phyloP scores from a whole-genome alignment of 2,113 vertebrate genomes.

The Plectropomus leopardus region DNA sequence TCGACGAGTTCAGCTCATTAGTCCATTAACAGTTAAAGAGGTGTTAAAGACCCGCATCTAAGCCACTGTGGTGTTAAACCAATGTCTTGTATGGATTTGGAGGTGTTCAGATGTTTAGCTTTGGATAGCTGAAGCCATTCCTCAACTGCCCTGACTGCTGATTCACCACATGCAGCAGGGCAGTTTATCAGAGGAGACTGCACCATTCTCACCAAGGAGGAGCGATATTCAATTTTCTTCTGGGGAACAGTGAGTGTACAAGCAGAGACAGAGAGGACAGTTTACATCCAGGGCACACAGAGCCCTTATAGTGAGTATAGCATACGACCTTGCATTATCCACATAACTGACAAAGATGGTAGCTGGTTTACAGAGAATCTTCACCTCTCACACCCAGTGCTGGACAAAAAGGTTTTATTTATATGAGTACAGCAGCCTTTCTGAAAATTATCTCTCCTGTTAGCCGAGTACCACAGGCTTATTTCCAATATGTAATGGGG shows the following conservation, averaged over 20 bases:
- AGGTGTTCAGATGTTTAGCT: constrained; percentile 46
- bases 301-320: neutral
- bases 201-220: constrained; percentile 56
- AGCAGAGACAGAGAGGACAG: constrained; percentile 27
- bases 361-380: constrained; percentile 12
- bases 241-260: constrained; percentile 31
- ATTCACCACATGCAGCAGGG: constrained; percentile 68
- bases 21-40: constrained; percentile 18
- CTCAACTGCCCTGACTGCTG: constrained; percentile 70
- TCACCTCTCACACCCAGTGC: constrained; percentile 12
- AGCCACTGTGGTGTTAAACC: constrained; percentile 17
- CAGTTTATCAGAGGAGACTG: constrained; percentile 73
- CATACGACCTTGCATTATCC: constrained; percentile 14
- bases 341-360: constrained; percentile 11
- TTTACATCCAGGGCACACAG: constrained; percentile 38
- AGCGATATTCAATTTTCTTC: constrained; percentile 60
- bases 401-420: neutral
- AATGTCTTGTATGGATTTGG: constrained; percentile 21
- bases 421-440: neutral
- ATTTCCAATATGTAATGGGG: constrained; percentile 16
- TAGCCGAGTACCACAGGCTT: neutral
- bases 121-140: constrained; percentile 59
- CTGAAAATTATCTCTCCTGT: neutral
- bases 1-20: constrained; percentile 13
- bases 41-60: constrained; percentile 11